Evolutionary conservation across 2,113 vertebrate species (phyloP).

Genomic region (Athene cunicularia): DNA sequence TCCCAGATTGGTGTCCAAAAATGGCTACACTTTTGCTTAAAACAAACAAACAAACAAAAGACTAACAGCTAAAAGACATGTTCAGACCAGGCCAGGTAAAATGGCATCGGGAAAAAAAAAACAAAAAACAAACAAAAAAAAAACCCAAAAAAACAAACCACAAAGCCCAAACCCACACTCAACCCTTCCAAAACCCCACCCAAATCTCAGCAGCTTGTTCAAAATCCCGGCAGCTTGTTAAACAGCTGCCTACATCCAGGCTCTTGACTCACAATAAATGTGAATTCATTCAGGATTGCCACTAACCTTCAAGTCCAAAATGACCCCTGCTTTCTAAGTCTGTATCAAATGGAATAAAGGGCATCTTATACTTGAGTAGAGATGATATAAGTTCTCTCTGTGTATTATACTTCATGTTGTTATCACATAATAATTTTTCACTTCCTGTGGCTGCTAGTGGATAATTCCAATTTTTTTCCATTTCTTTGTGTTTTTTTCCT

Average conservation of each 20-base stretch:
- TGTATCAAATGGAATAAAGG: background rate
- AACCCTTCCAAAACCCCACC: background rate
- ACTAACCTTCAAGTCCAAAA: background rate
- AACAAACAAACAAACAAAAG: background rate
- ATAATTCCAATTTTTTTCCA: background rate
- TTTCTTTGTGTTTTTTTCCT: background rate
- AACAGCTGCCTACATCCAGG: background rate
- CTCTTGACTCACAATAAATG: background rate
- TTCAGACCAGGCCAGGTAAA: background rate
- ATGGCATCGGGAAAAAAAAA: background rate
- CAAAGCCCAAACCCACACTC: background rate
- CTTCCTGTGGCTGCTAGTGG: background rate
- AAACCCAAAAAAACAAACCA: background rate
- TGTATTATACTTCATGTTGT: background rate
- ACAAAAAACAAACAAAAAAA: background rate
- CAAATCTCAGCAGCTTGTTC: background rate
- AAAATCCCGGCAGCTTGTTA: background rate
- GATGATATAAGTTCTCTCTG: background rate
- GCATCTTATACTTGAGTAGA: background rate
- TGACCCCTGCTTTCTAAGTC: background rate
- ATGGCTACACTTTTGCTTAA: background rate
- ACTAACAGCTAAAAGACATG: background rate
- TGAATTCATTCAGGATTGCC: background rate
- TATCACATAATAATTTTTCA: constrained; percentile 11
- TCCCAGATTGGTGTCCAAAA: background rate